Evolutionary conservation across 2,888 invertebrate genomes (phyloP), one percentile per base, ranked within the genome.

Genomic region (Drosophila ustulata): DNA sequence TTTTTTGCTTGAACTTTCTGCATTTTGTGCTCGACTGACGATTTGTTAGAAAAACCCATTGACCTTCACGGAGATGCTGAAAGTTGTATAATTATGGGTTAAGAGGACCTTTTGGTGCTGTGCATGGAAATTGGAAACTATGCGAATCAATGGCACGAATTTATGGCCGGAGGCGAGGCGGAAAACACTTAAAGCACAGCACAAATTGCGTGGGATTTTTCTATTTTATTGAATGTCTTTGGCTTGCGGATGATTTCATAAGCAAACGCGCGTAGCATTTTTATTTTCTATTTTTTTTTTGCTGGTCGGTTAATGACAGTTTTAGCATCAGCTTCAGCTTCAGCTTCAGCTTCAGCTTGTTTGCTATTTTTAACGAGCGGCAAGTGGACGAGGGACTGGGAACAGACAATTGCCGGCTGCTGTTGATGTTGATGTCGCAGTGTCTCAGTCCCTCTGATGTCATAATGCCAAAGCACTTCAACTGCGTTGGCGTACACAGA

Each of bases 401-500:
- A 18, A 8, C 13, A 39, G 62, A 75, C 76, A 71, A 68, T 75
- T 63, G 59, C 47, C 25, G 58, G 66, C 56, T 61, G 58, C 37
- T 39, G 52, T 37, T n/a, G 37, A 11, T n/a, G n/a, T 11, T 11
- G 18, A 18, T 18, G 18, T 18, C 37, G 11, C 18, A 18, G 18
- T 18, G 32, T 39, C 39, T 39, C 13, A 5, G 39, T 18, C 25
- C 13, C 25, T 47, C 70, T 74, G 78, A 78, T 74, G 74, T 73
- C 74, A 73, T 66, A 67, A 43, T 41, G 50, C 49, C 41, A 59
- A 37, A 52, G 65, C 53, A 37, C 52, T 63, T 39, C 25, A 67
- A 70, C 50, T 46, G 74, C 74, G 75, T 75, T 70, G 75, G 75
- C 75, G 75, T 50, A 7, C 30, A 30, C 2, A 30, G 2, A 30